Evolutionary conservation across 2,888 invertebrate species (phyloP), one percentile per base, ranked within the genome.

Genomic region (Cantharis lateralis): DNA sequence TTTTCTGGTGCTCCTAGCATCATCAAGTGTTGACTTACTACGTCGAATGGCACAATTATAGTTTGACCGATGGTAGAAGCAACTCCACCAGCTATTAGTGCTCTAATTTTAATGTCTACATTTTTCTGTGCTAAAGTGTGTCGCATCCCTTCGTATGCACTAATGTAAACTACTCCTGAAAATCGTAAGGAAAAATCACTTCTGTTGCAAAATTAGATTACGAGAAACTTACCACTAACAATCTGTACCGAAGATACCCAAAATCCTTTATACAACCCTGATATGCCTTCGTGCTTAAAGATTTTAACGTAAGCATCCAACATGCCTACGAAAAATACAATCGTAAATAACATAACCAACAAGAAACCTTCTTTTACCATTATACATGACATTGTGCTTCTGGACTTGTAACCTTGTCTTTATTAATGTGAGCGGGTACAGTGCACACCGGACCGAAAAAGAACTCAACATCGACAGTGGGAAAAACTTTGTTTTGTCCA

Each of bases 21-120:
- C 98, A 98, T 98, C 73, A 98, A 92, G 86, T 99, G 98, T 85
- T 99, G 99, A 81, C 98, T 97, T 73, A 99, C 91, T 68, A 99
- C 95, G 88, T 99, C 99, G 86, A 98, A 96, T 4, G 99, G 99
- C 72, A 98, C 98, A 79, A 98, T 95, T 74, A 98, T 95, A 0
- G 97, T 97, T 89, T 99, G 98, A 0, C 97, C 96, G 15, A 98
- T 96, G 69, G 97, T 88, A 0, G 98, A 98, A 0, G 98, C 98
- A 83, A 94, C 93, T 0, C 95, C 97, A 3, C 98, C 98, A 28
- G 95, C 98, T 77, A 97, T 90, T 73, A 98, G 91, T 15, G 97
- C 95, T 90, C 95, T 92, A 48, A 93, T 82, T 85, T 92, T 90
- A 2, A 93, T 91, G 82, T 92, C 92, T 75, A 93, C 85, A 70